A percentile compares a stretch with the other conserved stretches of the same genome.
These are phyloP conservation scores for Mobula hypostoma DNA, from an alignment of 2,113 vertebrate species.

Conservation along the genomic window DNA sequence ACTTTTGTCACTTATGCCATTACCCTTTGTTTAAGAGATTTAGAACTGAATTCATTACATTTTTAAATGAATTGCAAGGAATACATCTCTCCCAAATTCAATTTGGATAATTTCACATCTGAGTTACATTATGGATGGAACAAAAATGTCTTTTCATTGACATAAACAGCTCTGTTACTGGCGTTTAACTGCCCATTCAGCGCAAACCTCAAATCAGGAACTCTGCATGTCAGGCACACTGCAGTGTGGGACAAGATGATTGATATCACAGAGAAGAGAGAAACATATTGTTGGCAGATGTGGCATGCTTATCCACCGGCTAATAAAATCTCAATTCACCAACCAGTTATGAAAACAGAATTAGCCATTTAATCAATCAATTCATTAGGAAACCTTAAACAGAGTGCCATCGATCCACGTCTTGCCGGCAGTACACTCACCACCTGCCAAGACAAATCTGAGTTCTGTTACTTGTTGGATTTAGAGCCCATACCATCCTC, in stretches of 20 bases:
- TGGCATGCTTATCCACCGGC: neutral
- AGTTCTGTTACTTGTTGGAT: neutral
- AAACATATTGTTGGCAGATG: conserved; percentile 11
- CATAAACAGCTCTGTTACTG: neutral
- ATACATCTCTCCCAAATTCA: neutral
- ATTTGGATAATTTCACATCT: neutral
- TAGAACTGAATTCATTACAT: neutral
- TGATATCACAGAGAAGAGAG: neutral
- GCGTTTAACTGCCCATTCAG: neutral
- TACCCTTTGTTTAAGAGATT: neutral
- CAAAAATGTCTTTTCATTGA: neutral
- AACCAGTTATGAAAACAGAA: conserved; percentile 17
- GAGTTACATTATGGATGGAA: neutral
- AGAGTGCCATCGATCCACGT: neutral
- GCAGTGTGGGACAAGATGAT: neutral
- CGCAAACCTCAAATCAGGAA: neutral
- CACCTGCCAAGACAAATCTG: neutral
- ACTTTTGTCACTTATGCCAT: neutral
- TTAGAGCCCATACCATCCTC: neutral
- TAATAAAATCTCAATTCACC: conserved; percentile 8
- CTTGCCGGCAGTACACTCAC: neutral
- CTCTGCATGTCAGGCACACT: neutral
- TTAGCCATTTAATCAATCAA: conserved; percentile 31
- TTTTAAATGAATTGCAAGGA: neutral
- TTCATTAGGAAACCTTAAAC: neutral